These are phyloP conservation scores for Chaunax sp. DNA, from an alignment of 2,797 vertebrate genomes.

Conservation along the genomic window DNA sequence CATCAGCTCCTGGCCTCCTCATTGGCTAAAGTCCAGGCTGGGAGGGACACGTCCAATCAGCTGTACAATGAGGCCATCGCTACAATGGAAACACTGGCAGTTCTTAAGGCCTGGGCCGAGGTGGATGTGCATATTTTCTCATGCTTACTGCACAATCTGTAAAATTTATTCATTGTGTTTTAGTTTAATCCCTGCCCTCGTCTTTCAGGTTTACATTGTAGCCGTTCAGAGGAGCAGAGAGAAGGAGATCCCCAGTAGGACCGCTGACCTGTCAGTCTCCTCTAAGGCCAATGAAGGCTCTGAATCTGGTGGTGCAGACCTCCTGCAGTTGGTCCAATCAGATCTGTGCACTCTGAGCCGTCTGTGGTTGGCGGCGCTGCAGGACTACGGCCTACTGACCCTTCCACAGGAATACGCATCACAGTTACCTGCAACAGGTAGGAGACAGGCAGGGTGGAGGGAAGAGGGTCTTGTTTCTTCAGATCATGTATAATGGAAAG, in stretches of 20 bases:
- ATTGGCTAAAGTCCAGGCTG: constrained; percentile 87
- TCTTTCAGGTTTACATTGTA: constrained; percentile 90
- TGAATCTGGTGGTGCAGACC: constrained; percentile 65
- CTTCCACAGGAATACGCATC: constrained; percentile 85
- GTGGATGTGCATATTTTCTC: constrained; percentile 62
- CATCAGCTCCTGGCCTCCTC: constrained; percentile 92
- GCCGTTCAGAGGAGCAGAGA: constrained; percentile 85
- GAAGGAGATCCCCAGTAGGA: constrained; percentile 45
- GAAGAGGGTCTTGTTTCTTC: background rate
- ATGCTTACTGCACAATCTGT: background rate
- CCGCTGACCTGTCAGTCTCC: constrained; percentile 63
- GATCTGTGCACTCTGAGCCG: constrained; percentile 89
- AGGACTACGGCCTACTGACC: constrained; percentile 90
- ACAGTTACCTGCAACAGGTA: constrained; percentile 88
- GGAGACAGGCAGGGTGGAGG: constrained; percentile 4
- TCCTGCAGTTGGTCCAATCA: constrained; percentile 88
- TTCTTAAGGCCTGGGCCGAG: constrained; percentile 97
- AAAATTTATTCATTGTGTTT: too few relatives aligned
- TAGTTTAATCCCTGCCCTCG: background rate
- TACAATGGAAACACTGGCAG: constrained; percentile 93
- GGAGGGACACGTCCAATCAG: constrained; percentile 82
- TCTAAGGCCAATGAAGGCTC: constrained; percentile 27
- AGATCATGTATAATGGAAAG: background rate
- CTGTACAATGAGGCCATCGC: constrained; percentile 91
- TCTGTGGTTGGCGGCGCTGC: constrained; percentile 93